Base-by-base conservation (phyloP, 2,113 vertebrate genomes). In the Todiramphus saurophagus region DNA sequence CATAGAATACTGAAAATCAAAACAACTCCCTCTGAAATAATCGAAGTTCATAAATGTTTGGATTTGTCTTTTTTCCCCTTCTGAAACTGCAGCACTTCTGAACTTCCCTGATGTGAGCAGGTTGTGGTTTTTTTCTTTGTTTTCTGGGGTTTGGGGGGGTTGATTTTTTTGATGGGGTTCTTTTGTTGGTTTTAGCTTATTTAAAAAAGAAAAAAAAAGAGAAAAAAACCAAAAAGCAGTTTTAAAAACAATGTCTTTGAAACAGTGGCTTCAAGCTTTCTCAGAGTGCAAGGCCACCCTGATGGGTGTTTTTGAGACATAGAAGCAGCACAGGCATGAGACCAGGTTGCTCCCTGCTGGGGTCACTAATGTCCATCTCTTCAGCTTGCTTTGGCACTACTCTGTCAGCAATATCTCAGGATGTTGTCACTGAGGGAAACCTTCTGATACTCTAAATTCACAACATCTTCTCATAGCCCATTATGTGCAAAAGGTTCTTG, bases 71-170 rank as follows among this genome's bases (percentile, higher is more conserved):
- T 59, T 25, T 59, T 25, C 6, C 13, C 16, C 16, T 7, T 33
- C 31, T 17, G 19, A 80, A 86, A 17, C 19, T 58, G 10, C 18
- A 72, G 27, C 58, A 23, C 21, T 80, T 67, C 39, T 74, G 67
- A 79, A 53, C 19, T 53, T 85, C 28, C 25, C 41, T 43, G 27
- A 78, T 25, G 33, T 56, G 30, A 56, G 9, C 31, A 77, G 17
- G 5, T 11, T 27, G 9, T 1, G 24, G 0, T 0, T 25, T 89
- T 55, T 46, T 25, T 13, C 17, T 55, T 77, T 19, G 18, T 69
- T 69, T 76, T 76, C 30, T 31, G 16, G 24, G 9, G 6, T 6
- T n/a, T 16, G 4, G 13, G 5, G 10, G 11, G 4, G 8, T 31
- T 41, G 13, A 19, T 4, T 4, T 4, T 46, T 63, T 20, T 64